Base-by-base conservation (phyloP, 2,888 invertebrate species). In the Cheilosia pagana region DNA sequence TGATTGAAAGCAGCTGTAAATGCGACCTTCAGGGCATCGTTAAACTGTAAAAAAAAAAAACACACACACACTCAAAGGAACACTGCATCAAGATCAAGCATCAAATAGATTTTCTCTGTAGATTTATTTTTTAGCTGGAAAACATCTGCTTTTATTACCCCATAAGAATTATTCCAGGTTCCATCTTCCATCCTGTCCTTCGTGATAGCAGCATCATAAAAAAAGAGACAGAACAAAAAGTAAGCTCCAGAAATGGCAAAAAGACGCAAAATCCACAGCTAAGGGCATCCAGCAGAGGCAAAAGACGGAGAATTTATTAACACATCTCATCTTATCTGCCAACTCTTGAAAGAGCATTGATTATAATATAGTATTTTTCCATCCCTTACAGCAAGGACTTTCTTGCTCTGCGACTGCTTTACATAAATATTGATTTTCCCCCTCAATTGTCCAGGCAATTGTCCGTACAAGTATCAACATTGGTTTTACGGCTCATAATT, bases 381-480 rank as follows among this genome's bases (percentile, higher is more conserved):
- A 5, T 41, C 21, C 65, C 39, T 23, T 52, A 4, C 41, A n/a
- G 52, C 39, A 60, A 60, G 39, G 50, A 60, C 52, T 43, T 43
- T 43, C 50, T 43, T 50, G 23, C 23, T 31, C 63, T 50, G 50
- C 43, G 7, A 2, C 25, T n/a, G 50, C 41, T 52, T 31, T 43
- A 10, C 28, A 21, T 31, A 67, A 67, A 72, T 67, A 79, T 72
- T 59, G 72, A 71, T 72, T 60, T 35, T 67, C 16, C 39, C 5
- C 16, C 21, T 23, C 14, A 28, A 16, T 19, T 25, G 21, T 19
- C 35, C 48, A 23, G 39, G 28, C 41, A 21, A 63, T 71, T 71
- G 62, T n/a, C 45, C 45, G 50, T 12, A 41, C 35, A 19, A 39
- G 48, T n/a, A 10, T 65, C 31, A 52, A 65, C 59, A 62, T 60